Evolutionary conservation across 2,797 vertebrate species (phyloP).

Genomic region (Pangasius larnaudii): DNA sequence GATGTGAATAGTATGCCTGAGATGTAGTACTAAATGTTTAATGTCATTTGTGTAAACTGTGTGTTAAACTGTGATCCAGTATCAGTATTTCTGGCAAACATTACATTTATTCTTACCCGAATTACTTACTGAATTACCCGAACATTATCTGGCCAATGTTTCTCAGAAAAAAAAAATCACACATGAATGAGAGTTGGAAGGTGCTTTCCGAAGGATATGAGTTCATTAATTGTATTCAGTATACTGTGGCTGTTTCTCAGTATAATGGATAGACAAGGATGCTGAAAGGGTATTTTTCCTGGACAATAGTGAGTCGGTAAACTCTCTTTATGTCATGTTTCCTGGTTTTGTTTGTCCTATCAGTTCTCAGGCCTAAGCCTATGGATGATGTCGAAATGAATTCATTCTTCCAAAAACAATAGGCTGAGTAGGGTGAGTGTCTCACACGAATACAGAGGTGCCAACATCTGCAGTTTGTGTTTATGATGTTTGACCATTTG

Average conservation of each 20-base stretch:
- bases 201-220: background rate
- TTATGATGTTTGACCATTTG: background rate
- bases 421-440: background rate
- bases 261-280: background rate
- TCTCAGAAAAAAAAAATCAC: background rate
- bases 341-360: background rate
- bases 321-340: background rate
- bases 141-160: background rate
- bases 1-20: background rate
- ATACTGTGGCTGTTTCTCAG: background rate
- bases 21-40: conserved; percentile 7
- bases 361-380: background rate
- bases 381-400: background rate
- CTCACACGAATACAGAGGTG: background rate
- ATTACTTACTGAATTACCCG: background rate
- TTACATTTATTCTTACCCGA: background rate
- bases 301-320: background rate
- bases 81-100: background rate
- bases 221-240: background rate
- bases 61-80: background rate
- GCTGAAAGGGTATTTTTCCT: background rate
- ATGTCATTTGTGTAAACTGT: background rate
- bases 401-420: background rate
- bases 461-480: background rate
- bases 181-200: background rate